Base-by-base conservation (phyloP, 2,888 invertebrate species). In the Eucera pruinosa region DNA sequence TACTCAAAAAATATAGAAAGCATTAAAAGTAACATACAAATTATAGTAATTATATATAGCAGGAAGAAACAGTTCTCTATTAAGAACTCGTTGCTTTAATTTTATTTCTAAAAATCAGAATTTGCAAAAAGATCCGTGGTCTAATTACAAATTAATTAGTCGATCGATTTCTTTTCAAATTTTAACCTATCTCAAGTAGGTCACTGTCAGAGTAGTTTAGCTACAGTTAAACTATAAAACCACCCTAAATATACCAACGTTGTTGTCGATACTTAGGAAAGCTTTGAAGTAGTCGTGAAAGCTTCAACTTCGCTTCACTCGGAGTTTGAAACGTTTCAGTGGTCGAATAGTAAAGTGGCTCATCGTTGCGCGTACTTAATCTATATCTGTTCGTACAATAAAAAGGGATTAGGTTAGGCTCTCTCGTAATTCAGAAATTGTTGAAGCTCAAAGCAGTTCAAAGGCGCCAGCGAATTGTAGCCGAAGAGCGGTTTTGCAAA, bases 281-380 rank as follows among this genome's bases (percentile, higher is more conserved):
- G 52, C 66, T 76, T 81, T 62, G 61, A 72, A 52, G 75, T 50
- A 30, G 60, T 81, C 68, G 67, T 81, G 65, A 80, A 81, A 76
- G 58, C 64, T 23, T 41, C 68, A 36, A 68, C 47, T 66, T 30
- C 2, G 30, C 66, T 30, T 18, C 48, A 23, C 60, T 67, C 20
- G 30, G 41, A 70, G 58, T 70, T 67, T 60, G 39, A n/a, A 80
- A 67, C 64, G 67, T 67, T 80, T 75, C 58, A 39, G 39, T 47
- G 39, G 58, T 15, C 50, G 69, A 80, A 80, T 75, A 69, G 52
- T 50, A 27, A 25, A 62, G 54, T 13, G 61, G 13, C 45, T 54
- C 39, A 30, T 43, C 52, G 68, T 75, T 64, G 43, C 27, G 55
- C 25, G 52, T 55, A 27, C 65, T 78, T 70, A 70, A 70, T 80